Percentiles rank a stretch among this genome's conserved stretches.
Conservation (phyloP, 2,797 vertebrate genomes). For the Nasua narica region DNA sequence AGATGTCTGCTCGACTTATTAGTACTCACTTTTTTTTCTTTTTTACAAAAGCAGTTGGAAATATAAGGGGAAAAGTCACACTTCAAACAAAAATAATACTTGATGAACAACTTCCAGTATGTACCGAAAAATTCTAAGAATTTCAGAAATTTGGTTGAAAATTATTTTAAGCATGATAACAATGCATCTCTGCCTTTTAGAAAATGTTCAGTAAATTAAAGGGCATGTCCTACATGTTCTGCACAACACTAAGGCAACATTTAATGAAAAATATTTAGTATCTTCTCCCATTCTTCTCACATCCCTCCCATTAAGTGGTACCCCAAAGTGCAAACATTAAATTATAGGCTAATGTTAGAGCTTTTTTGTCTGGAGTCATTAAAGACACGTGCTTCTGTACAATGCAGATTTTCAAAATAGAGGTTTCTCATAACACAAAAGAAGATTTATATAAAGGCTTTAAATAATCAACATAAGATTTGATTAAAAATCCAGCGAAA, state of each 20-base stretch:
- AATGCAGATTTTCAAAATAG: not conserved
- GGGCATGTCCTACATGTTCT: not conserved
- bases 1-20: not conserved
- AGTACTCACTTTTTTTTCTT: not conserved
- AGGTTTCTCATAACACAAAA: not conserved
- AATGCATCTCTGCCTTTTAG: not conserved
- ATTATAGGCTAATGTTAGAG: not conserved
- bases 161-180: not conserved
- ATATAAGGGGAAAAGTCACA: not conserved
- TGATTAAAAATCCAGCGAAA: not conserved
- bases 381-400: not conserved
- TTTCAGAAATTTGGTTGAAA: not conserved
- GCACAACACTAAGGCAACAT: not conserved
- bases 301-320: not conserved
- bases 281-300: not conserved
- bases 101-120: not conserved
- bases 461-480: not conserved
- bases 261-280: not conserved
- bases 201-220: not conserved
- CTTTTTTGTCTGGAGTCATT: not conserved
- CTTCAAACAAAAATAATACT: not conserved
- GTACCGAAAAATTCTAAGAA: not conserved
- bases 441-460: not conserved
- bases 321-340: not conserved
- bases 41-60: not conserved